Base-by-base conservation (phyloP, 2,113 vertebrate species). In the Redunca redunca region DNA sequence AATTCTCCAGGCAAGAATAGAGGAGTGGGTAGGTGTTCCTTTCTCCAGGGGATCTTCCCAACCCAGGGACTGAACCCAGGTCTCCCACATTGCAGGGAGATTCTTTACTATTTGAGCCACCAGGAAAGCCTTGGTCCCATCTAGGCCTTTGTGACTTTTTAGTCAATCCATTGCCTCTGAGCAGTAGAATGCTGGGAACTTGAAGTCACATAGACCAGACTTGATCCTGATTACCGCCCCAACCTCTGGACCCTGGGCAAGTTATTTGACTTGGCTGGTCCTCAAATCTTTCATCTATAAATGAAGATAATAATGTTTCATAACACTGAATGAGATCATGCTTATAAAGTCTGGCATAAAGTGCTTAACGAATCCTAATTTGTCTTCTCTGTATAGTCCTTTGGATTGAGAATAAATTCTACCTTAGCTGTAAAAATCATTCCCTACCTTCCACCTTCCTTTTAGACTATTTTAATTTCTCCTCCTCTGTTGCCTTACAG, bases 281-380 rank as follows among this genome's bases (percentile, higher is more conserved):
- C 87, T 98, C 84, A 95, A 55, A 55, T 90, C 80, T 90, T 46
- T 89, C 93, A 83, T 93, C 25, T 81, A 2, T 89, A 64, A 62
- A 77, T 84, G 77, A 26, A 97, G 95, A 93, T 82, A 53, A 71
- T 80, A 60, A 48, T 89, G 95, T 94, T 93, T 71, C 93, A 91
- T 81, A 78, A 94, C 91, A 50, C 30, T 21, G 21, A 94, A 50
- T 93, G 67, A 97, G 55, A 74, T 90, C 83, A 74, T 78, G 16
- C 43, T 55, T 95, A 62, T 87, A 64, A 81, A 96, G 30, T 40
- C 60, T 93, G 43, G 16, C 43, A 83, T 58, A 17, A 9, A 64
- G 94, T 77, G 40, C 30, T 97, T 94, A 94, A 95, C 83, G 87
- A 97, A 83, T 93, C 43, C 87, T 93, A 83, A 87, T 95, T 90